Conservation (phyloP, 2,888 invertebrate genomes). For the Dromius quadrimaculatus region DNA sequence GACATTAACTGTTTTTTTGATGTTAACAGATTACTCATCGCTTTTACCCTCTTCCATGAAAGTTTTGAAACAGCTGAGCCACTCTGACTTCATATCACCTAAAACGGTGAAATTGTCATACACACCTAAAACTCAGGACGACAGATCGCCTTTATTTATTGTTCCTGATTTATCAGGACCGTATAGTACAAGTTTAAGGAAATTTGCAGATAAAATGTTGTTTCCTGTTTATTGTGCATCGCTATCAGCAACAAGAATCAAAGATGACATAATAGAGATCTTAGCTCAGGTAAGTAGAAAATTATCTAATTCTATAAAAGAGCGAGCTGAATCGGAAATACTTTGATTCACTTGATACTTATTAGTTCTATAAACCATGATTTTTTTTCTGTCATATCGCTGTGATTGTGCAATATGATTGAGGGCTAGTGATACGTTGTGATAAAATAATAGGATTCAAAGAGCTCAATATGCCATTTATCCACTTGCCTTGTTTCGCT, state of each 20-base stretch:
- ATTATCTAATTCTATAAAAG: no score
- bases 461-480: no score
- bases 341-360: no score
- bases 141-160: constrained; percentile 64
- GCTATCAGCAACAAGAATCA: constrained; percentile 58
- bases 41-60: constrained; percentile 1
- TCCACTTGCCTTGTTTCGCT: no score
- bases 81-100: constrained; percentile 54
- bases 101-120: constrained; percentile 63
- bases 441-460: no score
- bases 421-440: no score
- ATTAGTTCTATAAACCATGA: no score
- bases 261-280: neutral
- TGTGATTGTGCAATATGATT: no score
- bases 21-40: constrained; percentile 3
- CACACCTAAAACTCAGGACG: constrained; percentile 62
- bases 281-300: neutral
- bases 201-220: constrained; percentile 61
- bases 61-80: constrained; percentile 8
- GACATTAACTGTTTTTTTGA: neutral
- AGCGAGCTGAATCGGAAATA: no score
- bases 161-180: constrained; percentile 64
- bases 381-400: no score
- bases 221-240: constrained; percentile 64
- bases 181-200: constrained; percentile 56